Conservation (phyloP, 2,888 invertebrate genomes). For the Plebejus melissa region DNA sequence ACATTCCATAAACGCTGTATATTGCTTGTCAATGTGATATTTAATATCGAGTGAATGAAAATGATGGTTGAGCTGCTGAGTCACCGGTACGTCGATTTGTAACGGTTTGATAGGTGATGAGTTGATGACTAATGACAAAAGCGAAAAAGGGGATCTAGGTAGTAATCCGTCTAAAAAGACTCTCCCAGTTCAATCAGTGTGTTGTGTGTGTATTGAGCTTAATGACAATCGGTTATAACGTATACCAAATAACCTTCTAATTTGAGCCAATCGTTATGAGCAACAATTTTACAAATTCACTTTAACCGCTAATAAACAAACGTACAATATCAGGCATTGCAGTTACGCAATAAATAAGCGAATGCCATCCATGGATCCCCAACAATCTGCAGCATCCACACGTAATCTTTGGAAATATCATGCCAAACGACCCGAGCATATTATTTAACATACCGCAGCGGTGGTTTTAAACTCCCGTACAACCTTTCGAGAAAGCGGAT, state of each 20-base stretch:
- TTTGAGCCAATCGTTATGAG: not conserved
- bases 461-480: conserved; percentile 21
- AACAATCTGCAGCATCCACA: conserved; percentile 21
- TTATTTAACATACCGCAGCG: conserved; percentile 27
- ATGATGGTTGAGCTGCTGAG: not conserved
- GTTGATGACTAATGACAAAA: too few species aligned
- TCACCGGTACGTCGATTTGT: not conserved
- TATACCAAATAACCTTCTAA: not conserved
- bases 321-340: conserved; percentile 16
- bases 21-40: not conserved
- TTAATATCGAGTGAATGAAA: not conserved
- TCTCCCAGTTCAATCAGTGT: too few species aligned
- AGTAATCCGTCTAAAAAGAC: too few species aligned
- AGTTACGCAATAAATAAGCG: conserved; percentile 17
- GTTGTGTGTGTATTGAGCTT: too few species aligned
- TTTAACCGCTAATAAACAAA: not conserved
- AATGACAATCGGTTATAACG: too few species aligned
- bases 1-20: not conserved
- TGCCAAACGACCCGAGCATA: conserved; percentile 10
- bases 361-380: conserved; percentile 5
- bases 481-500: conserved; percentile 1
- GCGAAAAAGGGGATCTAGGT: too few species aligned
- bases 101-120: not conserved
- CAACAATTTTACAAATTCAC: not conserved
- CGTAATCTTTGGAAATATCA: conserved; percentile 15